Evolutionary conservation across 2,888 invertebrate genomes (phyloP).

Genomic region (Byasa hedistus): DNA sequence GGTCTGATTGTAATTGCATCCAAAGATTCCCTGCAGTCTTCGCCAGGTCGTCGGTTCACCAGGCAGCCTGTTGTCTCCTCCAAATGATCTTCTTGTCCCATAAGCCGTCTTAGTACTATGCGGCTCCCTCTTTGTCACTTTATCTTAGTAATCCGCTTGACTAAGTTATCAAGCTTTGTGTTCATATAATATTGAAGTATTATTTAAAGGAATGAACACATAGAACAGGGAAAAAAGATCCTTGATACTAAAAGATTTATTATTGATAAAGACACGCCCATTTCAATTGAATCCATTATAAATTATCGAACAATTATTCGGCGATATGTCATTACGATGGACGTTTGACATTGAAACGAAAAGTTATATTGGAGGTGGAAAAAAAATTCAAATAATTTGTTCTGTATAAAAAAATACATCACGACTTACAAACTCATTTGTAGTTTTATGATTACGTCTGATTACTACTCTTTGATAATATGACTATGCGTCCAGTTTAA

Average conservation of each 20-base stretch:
- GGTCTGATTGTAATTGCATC: no score
- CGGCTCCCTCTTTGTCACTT: no score
- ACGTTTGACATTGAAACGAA: slow-evolving; percentile 71
- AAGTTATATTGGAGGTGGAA: slow-evolving; percentile 47
- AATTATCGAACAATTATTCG: slow-evolving; percentile 43
- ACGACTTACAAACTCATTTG: slow-evolving; percentile 64
- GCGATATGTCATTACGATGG: slow-evolving; percentile 71
- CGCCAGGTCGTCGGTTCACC: no score
- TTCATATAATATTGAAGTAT: no score
- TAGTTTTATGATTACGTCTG: slow-evolving; percentile 68
- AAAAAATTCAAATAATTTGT: slow-evolving; percentile 61
- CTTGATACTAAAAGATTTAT: not conserved
- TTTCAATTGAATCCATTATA: slow-evolving; percentile 1
- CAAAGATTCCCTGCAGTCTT: no score
- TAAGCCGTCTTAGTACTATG: no score
- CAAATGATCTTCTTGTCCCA: no score
- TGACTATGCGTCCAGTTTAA: slow-evolving; percentile 45
- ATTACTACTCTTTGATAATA: slow-evolving; percentile 73
- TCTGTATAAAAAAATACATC: slow-evolving; percentile 54
- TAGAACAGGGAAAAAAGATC: not conserved
- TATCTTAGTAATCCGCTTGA: no score
- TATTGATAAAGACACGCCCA: not conserved
- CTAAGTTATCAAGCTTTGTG: no score
- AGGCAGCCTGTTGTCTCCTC: no score
- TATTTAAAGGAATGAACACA: no score